Evolutionary conservation across 2,888 invertebrate genomes (phyloP).

Genomic region (Stomorhina lunata): DNA sequence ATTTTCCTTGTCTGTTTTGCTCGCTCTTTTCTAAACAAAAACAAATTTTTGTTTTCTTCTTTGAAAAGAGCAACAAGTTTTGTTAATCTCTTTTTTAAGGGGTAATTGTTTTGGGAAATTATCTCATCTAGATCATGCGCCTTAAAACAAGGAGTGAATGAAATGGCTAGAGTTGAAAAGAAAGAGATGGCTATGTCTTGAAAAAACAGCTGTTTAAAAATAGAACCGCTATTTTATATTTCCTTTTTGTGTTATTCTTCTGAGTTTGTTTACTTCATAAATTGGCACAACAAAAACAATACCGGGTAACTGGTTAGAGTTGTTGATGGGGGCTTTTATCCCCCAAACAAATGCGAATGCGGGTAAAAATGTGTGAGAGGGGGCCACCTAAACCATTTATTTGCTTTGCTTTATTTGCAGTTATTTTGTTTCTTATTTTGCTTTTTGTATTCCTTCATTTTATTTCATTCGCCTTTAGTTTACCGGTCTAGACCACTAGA

Average conservation of each 20-base stretch:
- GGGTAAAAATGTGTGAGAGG: neutral
- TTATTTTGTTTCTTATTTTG: neutral
- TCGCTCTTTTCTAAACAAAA: conserved; percentile 64
- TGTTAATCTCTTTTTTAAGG: conserved; percentile 69
- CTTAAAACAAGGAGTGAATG: conserved; percentile 30
- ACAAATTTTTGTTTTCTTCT: no score
- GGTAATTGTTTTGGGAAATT: conserved; percentile 77
- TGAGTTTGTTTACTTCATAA: conserved; percentile 66
- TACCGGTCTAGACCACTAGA: conserved; percentile 58
- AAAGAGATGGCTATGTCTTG: conserved; percentile 57
- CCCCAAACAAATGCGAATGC: neutral
- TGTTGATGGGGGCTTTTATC: conserved; percentile 44
- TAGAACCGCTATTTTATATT: conserved; percentile 42
- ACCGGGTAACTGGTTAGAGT: conserved; percentile 50
- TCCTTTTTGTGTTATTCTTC: neutral
- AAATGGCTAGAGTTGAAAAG: neutral
- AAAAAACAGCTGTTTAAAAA: conserved; percentile 62
- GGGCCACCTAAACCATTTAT: conserved; percentile 38
- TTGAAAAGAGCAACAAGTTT: conserved; percentile 66
- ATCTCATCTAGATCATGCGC: conserved; percentile 70
- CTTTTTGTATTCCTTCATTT: neutral
- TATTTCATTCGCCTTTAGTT: neutral
- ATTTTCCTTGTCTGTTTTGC: conserved; percentile 19
- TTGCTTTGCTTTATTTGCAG: conserved; percentile 7
- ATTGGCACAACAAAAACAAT: conserved; percentile 65